Evolutionary conservation across 1,140 invertebrate genomes (phyloP).

Genomic region (Polypedilum pembai): DNA sequence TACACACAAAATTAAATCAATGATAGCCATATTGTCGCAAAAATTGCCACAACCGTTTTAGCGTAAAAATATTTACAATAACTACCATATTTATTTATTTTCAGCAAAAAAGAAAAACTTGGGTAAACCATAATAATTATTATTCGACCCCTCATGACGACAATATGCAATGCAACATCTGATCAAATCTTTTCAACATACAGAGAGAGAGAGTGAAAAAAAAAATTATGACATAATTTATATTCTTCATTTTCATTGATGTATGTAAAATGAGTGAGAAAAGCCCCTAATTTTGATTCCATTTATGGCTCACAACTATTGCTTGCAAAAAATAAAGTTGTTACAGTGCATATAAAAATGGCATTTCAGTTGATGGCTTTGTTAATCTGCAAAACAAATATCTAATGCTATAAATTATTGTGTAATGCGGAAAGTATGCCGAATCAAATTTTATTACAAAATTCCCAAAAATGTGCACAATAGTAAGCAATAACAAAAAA

Average conservation of each 20-base stretch:
- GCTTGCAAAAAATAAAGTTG: not conserved
- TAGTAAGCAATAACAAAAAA: too few relatives aligned
- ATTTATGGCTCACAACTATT: not conserved
- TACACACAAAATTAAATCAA: too few relatives aligned
- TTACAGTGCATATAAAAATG: not conserved
- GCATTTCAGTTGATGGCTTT: not conserved
- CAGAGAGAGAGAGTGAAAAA: not conserved
- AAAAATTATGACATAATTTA: conserved; percentile 8
- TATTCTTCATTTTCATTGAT: not conserved
- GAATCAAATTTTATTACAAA: conserved; percentile 20
- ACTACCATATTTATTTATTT: conserved; percentile 13
- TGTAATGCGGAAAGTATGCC: conserved; percentile 24
- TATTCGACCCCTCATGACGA: not conserved
- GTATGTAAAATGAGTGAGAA: not conserved
- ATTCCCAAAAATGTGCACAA: not conserved
- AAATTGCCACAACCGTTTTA: conserved; percentile 16
- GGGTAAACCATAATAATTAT: not conserved
- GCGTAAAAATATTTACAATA: conserved; percentile 22
- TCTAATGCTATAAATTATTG: not conserved
- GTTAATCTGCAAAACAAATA: conserved; percentile 20
- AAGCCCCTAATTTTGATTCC: not conserved
- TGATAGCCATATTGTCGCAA: not conserved
- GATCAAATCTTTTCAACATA: not conserved
- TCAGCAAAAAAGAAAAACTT: not conserved
- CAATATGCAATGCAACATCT: not conserved